Conservation (phyloP, 2,888 invertebrate species). For the Trichogramma dendrolimi region DNA sequence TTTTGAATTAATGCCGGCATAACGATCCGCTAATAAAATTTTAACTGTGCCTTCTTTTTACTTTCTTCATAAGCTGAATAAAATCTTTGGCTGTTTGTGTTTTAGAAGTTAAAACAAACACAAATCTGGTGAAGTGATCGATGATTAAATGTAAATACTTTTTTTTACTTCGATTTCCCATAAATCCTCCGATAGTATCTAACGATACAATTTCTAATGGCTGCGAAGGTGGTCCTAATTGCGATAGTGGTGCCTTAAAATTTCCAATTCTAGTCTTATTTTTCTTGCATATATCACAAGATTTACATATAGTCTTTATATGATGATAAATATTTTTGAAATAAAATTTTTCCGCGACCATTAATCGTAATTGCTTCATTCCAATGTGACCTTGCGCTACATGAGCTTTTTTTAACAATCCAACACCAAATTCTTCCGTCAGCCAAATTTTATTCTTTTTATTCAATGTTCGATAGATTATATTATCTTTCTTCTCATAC, state of each 20-base stretch:
- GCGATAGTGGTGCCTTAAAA: slow-evolving; percentile 33
- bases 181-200: slow-evolving; percentile 40
- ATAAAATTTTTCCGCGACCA: slow-evolving; percentile 22
- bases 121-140: slow-evolving; percentile 37
- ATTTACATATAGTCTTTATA: slow-evolving; percentile 26
- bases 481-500: slow-evolving; percentile 22
- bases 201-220: slow-evolving; percentile 38
- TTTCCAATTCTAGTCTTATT: slow-evolving; percentile 35
- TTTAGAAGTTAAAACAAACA: slow-evolving; percentile 34
- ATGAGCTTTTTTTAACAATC: slow-evolving; percentile 27
- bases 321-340: slow-evolving; percentile 25
- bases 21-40: slow-evolving; percentile 35
- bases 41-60: slow-evolving; percentile 22
- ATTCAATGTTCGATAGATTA: slow-evolving; percentile 27
- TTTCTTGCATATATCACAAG: slow-evolving; percentile 35
- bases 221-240: slow-evolving; percentile 34
- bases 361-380: slow-evolving; percentile 26
- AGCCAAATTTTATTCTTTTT: slow-evolving; percentile 30
- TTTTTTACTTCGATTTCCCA: slow-evolving; percentile 34
- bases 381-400: slow-evolving; percentile 27
- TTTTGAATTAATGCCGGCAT: slow-evolving; percentile 35
- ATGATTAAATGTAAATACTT: slow-evolving; percentile 35
- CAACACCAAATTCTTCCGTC: slow-evolving; percentile 27
- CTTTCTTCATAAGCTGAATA: slow-evolving; percentile 31
- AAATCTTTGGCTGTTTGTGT: slow-evolving; percentile 36